Percentiles rank a stretch among this genome's conserved stretches.
phyloP scores from a whole-genome alignment of 2,888 invertebrate genomes.

The Rapana venosa region DNA sequence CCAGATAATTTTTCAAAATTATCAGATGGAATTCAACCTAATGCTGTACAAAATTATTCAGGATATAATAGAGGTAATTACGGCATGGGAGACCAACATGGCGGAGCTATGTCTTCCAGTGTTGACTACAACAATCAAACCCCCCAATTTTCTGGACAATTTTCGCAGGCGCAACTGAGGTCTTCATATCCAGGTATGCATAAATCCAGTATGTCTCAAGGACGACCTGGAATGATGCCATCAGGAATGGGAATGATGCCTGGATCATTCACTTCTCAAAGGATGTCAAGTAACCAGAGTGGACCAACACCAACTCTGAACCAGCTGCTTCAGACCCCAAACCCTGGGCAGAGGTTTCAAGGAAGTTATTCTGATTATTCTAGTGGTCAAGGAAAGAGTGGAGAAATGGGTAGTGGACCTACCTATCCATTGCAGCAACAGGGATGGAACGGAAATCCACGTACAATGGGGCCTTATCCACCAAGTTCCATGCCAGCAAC shows the following conservation, averaged over 20 bases:
- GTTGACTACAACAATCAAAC: slow-evolving; percentile 63
- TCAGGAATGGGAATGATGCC: slow-evolving; percentile 68
- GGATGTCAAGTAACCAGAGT: slow-evolving; percentile 73
- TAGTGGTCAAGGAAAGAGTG: slow-evolving; percentile 51
- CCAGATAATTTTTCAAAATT: slow-evolving; percentile 69
- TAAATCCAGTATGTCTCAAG: slow-evolving; percentile 64
- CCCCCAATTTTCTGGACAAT: slow-evolving; percentile 65
- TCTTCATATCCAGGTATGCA: slow-evolving; percentile 64
- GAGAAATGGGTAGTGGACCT: slow-evolving; percentile 58
- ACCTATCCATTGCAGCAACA: slow-evolving; percentile 61
- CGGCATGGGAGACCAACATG: slow-evolving; percentile 70
- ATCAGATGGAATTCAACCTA: slow-evolving; percentile 67
- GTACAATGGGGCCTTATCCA: slow-evolving; percentile 64
- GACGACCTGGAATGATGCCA: slow-evolving; percentile 65
- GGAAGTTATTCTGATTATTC: slow-evolving; percentile 70
- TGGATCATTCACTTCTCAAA: slow-evolving; percentile 52
- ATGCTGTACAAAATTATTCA: slow-evolving; percentile 67
- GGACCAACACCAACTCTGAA: slow-evolving; percentile 96
- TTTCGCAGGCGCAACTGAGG: slow-evolving; percentile 66
- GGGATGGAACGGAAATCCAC: slow-evolving; percentile 62
- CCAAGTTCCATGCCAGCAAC: slow-evolving; percentile 64
- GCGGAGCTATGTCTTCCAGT: slow-evolving; percentile 64
- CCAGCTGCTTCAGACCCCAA: slow-evolving; percentile 87
- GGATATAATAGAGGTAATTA: slow-evolving; percentile 67
- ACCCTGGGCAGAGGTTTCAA: slow-evolving; percentile 71